A percentile compares a stretch with the other conserved stretches of the same genome.
Evolutionary conservation across 2,113 vertebrate species (phyloP).

Genomic region (Columba livia): DNA sequence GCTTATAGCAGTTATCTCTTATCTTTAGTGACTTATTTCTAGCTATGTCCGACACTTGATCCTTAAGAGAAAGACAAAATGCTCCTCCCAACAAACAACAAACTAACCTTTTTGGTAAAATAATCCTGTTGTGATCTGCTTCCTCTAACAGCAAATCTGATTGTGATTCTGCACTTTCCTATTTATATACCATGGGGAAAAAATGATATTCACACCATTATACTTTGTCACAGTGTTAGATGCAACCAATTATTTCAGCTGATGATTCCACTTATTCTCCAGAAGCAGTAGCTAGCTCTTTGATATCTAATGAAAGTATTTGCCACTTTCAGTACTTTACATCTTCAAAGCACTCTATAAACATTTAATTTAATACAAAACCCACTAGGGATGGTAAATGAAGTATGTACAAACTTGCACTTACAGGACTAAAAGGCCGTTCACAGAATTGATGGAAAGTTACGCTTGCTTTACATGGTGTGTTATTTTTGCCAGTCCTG

Average conservation of each 20-base stretch:
- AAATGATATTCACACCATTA: not conserved
- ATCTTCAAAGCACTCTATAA: conserved; percentile 52
- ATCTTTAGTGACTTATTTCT: not conserved
- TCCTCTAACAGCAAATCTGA: not conserved
- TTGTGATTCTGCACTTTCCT: not conserved
- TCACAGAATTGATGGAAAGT: not conserved
- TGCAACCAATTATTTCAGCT: conserved; percentile 37
- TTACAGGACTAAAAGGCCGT: conserved; percentile 25
- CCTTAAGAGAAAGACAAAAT: not conserved
- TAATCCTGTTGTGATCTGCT: not conserved
- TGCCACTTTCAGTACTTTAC: conserved; percentile 26
- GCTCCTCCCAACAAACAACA: not conserved
- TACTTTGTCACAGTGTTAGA: not conserved
- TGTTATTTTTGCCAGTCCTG: not conserved
- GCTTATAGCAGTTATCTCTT: not conserved
- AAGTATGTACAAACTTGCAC: conserved; percentile 3
- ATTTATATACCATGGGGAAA: not conserved
- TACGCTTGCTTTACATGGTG: not conserved
- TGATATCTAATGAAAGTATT: conserved; percentile 43
- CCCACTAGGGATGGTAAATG: conserved; percentile 21
- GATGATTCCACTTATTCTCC: conserved; percentile 4
- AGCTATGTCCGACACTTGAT: not conserved
- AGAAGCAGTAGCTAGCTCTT: conserved; percentile 16
- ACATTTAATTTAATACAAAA: conserved; percentile 44
- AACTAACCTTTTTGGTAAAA: not conserved